phyloP scores from a whole-genome alignment of 2,113 vertebrate species.

The Poecilia latipinna region DNA sequence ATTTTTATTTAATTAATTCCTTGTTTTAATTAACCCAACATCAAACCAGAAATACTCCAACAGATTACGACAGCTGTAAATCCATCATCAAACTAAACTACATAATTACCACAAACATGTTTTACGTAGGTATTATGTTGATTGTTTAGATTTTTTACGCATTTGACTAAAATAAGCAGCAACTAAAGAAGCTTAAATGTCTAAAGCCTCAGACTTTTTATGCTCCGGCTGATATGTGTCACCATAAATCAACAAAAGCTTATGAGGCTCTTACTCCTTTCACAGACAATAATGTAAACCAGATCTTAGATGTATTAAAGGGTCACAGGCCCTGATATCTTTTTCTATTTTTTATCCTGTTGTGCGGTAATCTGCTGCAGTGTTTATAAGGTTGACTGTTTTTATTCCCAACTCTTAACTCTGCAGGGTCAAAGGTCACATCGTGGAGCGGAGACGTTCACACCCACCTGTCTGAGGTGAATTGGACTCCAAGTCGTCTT shows the following conservation, averaged over 20 bases:
- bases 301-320: conserved; percentile 22
- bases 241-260: background rate
- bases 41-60: too few species aligned
- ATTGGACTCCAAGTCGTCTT: background rate
- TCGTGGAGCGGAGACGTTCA: background rate
- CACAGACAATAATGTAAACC: conserved; percentile 17
- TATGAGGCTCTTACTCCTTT: conserved; percentile 4
- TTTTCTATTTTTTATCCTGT: conserved; percentile 10
- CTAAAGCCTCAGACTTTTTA: background rate
- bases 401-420: conserved; percentile 21
- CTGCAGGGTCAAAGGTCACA: background rate
- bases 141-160: background rate
- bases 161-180: background rate
- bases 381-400: conserved; percentile 42
- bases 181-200: background rate
- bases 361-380: conserved; percentile 43
- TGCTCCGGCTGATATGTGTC: background rate
- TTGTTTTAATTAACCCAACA: too few species aligned
- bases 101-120: too few species aligned
- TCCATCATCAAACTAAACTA: too few species aligned
- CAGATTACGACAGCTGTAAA: too few species aligned
- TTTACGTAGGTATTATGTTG: background rate
- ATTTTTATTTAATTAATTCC: too few species aligned
- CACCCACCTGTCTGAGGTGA: conserved; percentile 6
- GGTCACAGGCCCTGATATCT: conserved; percentile 23